Base-by-base conservation (phyloP, 1,140 invertebrate species). In the Bombus impatiens region DNA sequence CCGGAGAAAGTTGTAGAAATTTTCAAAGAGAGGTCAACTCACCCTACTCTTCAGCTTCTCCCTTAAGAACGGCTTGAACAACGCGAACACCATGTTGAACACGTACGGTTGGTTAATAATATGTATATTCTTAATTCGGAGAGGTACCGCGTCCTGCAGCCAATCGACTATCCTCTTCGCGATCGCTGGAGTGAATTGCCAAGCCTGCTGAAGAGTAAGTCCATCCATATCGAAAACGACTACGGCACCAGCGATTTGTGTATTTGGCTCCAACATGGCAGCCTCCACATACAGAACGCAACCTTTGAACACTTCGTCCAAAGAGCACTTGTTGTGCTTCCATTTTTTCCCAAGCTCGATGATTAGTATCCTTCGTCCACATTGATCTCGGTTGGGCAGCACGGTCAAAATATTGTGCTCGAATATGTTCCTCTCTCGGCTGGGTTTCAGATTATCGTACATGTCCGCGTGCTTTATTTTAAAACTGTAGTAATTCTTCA, bases 171-270 rank as follows among this genome's bases (percentile, higher is more conserved):
- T 97, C 87, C 97, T 96, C 91, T 97, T 98, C 47, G 97, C 97
- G 90, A 98, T 98, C 4, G 97, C 96, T 13, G 97, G 97, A 0
- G 97, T 98, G 91, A 98, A 98, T 92, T 98, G 97, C 97, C 97
- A 97, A 0, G 97, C 97, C 93, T 98, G 98, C 90, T 97, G 96
- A 88, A 98, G 93, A 28, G 96, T 97, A 1, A 98, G 95, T 2
- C 98, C 97, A 84, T 98, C 97, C 97, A 98, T 98, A 92, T 98
- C 98, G 89, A 98, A 97, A 71, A 98, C 96, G 28, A 98, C 97
- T 12, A 97, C 95, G 1, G 97, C 97, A 1, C 84, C 98, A 82
- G 96, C 96, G 67, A 98, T 96, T 93, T 98, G 97, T 0, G 97
- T 96, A 88, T 96, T 96, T 0, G 97, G 97, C 92, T 98, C 98